Percentiles rank a stretch among this genome's conserved stretches.
Evolutionary conservation across 2,113 vertebrate species (phyloP).

Genomic region (Potamarius usumacintae): DNA sequence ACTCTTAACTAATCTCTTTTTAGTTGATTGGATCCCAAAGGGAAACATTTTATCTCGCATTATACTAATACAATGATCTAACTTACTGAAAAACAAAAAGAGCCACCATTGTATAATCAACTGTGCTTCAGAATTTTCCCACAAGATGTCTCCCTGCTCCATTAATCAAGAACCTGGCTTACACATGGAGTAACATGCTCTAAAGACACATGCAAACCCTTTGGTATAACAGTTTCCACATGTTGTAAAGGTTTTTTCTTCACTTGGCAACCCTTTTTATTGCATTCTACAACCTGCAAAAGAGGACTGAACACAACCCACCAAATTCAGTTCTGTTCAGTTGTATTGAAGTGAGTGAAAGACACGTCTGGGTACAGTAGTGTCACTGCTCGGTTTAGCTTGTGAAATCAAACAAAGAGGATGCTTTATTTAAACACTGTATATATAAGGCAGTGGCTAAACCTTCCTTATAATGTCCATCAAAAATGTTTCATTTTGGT

Average conservation of each 20-base stretch:
- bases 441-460: constrained; percentile 9
- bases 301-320: neutral
- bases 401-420: constrained; percentile 12
- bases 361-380: neutral
- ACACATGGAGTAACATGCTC: neutral
- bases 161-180: neutral
- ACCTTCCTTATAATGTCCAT: constrained; percentile 24
- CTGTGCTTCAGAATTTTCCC: constrained; percentile 33
- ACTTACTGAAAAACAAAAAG: neutral
- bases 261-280: neutral
- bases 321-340: neutral
- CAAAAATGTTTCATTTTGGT: constrained; percentile 25
- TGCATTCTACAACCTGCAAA: neutral
- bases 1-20: neutral
- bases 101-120: neutral
- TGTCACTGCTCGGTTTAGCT: constrained; percentile 15
- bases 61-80: neutral
- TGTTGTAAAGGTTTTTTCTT: neutral
- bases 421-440: constrained; percentile 23
- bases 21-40: neutral
- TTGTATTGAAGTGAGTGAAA: neutral
- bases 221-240: neutral
- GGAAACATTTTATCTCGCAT: neutral
- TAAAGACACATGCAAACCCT: constrained; percentile 20
- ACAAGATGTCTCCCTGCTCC: constrained; percentile 65